phyloP scores from a whole-genome alignment of 2,797 vertebrate genomes.

The Chiropotes sagulatus region DNA sequence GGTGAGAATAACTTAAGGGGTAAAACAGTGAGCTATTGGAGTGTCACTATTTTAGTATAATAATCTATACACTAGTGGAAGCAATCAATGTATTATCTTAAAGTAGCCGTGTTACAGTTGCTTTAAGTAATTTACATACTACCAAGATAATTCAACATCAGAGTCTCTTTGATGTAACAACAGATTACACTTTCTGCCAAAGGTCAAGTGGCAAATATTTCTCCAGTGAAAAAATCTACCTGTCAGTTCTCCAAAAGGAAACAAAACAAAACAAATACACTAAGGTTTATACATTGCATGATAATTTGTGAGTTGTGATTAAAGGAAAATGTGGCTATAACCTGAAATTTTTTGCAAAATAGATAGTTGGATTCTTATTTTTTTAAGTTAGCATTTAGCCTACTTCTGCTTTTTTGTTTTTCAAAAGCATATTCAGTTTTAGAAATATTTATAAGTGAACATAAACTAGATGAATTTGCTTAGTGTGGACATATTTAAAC shows the following conservation, averaged over 20 bases:
- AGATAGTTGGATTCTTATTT: not conserved
- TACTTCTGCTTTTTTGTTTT: constrained; percentile 22
- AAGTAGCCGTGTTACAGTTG: constrained; percentile 48
- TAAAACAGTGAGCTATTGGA: not conserved
- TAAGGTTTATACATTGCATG: not conserved
- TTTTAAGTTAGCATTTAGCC: constrained; percentile 21
- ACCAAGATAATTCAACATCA: constrained; percentile 69
- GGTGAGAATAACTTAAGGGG: not conserved
- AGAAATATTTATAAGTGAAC: constrained; percentile 38
- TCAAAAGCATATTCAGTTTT: constrained; percentile 24
- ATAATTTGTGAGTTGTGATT: constrained; percentile 5
- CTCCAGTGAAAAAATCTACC: constrained; percentile 64
- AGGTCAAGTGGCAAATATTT: constrained; percentile 61
- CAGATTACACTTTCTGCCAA: constrained; percentile 60
- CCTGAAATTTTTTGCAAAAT: not conserved
- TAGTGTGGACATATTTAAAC: not conserved
- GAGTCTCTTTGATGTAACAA: constrained; percentile 58
- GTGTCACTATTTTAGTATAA: not conserved
- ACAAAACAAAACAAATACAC: not conserved
- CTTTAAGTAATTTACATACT: constrained; percentile 53
- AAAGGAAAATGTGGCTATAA: not conserved
- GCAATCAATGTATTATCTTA: constrained; percentile 44
- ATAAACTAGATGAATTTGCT: not conserved
- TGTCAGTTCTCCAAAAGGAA: constrained; percentile 52
- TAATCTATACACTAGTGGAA: constrained; percentile 38